Conservation (phyloP, 1,140 invertebrate genomes). For the Nomia melanderi region DNA sequence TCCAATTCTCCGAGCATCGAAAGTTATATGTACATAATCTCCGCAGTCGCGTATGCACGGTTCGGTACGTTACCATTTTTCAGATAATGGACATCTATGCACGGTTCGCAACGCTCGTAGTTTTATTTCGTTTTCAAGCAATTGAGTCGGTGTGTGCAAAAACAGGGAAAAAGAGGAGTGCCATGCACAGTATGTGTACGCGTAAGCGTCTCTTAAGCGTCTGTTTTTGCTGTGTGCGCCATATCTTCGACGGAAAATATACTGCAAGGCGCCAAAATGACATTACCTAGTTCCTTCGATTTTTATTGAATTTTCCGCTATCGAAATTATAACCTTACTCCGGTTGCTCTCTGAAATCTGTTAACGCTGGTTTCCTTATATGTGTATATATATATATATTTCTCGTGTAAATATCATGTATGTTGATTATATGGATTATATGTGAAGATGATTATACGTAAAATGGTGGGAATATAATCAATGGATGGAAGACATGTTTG, state of each 20-base stretch:
- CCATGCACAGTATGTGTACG: conserved; percentile 60
- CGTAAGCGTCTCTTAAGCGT: conserved; percentile 65
- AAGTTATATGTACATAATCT: conserved; percentile 1
- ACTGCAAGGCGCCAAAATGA: conserved; percentile 29
- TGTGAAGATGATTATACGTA: conserved; percentile 37
- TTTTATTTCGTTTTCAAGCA: conserved; percentile 2
- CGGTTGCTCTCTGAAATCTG: conserved; percentile 29
- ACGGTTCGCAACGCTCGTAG: background rate
- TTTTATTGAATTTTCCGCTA: background rate
- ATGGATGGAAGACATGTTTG: conserved; percentile 59
- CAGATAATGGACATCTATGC: background rate
- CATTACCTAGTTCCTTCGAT: background rate
- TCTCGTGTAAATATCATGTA: conserved; percentile 1
- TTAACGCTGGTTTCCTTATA: background rate
- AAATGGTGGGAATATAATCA: conserved; percentile 69
- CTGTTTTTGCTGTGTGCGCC: conserved; percentile 50
- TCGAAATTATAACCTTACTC: background rate
- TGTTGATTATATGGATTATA: conserved; percentile 15
- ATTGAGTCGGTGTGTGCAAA: background rate
- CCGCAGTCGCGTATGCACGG: conserved; percentile 1
- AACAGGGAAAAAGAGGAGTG: conserved; percentile 4
- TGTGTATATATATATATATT: no score
- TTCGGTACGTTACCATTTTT: background rate
- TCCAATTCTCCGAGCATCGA: conserved; percentile 8
- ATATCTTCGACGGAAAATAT: conserved; percentile 35